Evolutionary conservation across 2,888 invertebrate species (phyloP).

Genomic region (Crematogaster levior): DNA sequence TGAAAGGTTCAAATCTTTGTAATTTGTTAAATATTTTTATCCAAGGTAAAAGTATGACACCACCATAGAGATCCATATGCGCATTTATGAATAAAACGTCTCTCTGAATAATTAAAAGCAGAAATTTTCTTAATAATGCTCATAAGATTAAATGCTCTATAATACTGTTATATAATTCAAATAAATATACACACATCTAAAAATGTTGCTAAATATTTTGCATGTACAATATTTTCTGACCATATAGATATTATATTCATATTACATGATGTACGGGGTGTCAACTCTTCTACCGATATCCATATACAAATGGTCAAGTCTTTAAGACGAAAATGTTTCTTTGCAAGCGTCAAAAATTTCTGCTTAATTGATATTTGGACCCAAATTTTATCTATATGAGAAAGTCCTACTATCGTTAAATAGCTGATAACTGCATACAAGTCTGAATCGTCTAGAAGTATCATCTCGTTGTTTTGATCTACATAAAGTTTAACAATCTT

Average conservation of each 20-base stretch:
- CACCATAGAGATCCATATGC: slow-evolving; percentile 7
- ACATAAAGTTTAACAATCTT: background rate
- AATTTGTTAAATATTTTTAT: background rate
- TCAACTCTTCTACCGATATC: background rate
- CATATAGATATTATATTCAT: slow-evolving; percentile 9
- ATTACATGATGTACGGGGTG: background rate
- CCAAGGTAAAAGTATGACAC: background rate
- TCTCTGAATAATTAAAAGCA: slow-evolving; percentile 10
- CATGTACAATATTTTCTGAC: slow-evolving; percentile 12
- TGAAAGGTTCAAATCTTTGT: background rate
- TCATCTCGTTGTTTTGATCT: background rate
- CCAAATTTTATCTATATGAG: slow-evolving; percentile 6
- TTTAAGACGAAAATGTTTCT: background rate
- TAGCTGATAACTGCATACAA: background rate
- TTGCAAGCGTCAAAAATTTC: background rate
- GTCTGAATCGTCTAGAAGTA: slow-evolving; percentile 19
- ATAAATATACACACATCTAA: background rate
- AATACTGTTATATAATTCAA: background rate
- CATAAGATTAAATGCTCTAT: too few relatives aligned
- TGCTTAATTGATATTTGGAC: background rate
- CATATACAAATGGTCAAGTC: background rate
- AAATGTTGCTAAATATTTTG: background rate
- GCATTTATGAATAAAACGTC: slow-evolving; percentile 10
- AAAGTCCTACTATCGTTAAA: background rate
- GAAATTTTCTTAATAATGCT: background rate